A percentile compares a stretch with the other conserved stretches of the same genome.
Conservation (phyloP, 2,888 invertebrate species). For the Geotrupes spiniger region DNA sequence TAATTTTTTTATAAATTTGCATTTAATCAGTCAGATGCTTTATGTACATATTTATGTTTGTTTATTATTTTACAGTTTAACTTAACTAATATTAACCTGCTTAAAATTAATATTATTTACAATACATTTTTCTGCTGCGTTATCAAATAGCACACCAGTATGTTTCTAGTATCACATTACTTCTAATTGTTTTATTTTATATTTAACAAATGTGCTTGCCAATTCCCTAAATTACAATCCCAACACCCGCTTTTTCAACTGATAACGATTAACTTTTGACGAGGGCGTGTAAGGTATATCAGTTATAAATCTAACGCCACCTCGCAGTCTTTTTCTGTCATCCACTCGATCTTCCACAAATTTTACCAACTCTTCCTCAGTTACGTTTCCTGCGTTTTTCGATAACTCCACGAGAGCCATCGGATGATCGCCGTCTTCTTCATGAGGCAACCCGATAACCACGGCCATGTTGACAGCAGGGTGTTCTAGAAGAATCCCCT, state of each 20-base stretch:
- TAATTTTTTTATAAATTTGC: too few relatives aligned
- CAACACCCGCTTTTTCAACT: conserved; percentile 12
- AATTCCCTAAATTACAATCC: too few relatives aligned
- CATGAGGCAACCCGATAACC: conserved; percentile 33
- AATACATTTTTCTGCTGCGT: too few relatives aligned
- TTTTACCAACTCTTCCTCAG: conserved; percentile 34
- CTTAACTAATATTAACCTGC: too few relatives aligned
- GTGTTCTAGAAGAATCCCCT: conserved; percentile 29
- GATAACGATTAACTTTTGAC: conserved; percentile 37
- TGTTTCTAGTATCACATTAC: too few relatives aligned
- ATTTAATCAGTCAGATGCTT: too few relatives aligned
- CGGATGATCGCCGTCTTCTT: conserved; percentile 32
- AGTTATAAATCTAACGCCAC: conserved; percentile 39
- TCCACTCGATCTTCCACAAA: conserved; percentile 38
- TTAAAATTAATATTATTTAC: too few relatives aligned
- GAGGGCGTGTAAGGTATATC: conserved; percentile 40
- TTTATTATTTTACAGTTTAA: too few relatives aligned
- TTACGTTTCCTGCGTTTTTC: conserved; percentile 32
- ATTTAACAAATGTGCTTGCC: too few relatives aligned
- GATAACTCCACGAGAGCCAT: conserved; percentile 21
- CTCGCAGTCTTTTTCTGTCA: conserved; percentile 40
- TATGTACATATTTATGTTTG: too few relatives aligned
- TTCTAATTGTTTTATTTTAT: too few relatives aligned
- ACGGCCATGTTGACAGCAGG: conserved; percentile 26
- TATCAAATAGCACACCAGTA: too few relatives aligned